phyloP scores from a whole-genome alignment of 1,140 invertebrate genomes.

The Drosophila navojoa region DNA sequence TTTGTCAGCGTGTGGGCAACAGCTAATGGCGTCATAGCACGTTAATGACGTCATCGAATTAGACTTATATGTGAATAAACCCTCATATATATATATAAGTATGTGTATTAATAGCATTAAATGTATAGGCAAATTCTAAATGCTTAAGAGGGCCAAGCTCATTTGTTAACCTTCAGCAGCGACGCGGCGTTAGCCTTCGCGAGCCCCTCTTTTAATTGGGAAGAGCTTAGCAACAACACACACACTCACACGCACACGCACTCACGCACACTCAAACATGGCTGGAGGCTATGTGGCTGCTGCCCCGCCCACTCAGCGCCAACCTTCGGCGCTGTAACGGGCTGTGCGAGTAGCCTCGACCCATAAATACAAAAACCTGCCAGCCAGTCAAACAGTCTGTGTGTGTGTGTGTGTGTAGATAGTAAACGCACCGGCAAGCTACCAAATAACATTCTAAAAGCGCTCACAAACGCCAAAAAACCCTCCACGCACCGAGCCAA shows the following conservation, averaged over 20 bases:
- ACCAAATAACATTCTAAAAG: constrained; percentile 40
- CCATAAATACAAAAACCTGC: constrained; percentile 66
- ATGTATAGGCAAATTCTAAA: constrained; percentile 35
- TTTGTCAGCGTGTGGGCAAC: constrained; percentile 2
- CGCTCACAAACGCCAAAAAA: constrained; percentile 14
- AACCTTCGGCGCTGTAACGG: constrained; percentile 64
- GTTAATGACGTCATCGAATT: constrained; percentile 41
- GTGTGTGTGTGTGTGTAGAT: constrained; percentile 24
- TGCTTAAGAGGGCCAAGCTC: constrained; percentile 32
- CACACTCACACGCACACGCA: constrained; percentile 11
- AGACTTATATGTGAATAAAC: neutral
- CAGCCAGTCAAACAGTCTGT: constrained; percentile 22
- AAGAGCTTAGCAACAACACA: constrained; percentile 4
- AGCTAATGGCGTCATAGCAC: constrained; percentile 27
- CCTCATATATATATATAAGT: neutral
- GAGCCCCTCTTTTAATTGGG: constrained; percentile 25
- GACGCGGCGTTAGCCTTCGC: constrained; percentile 11
- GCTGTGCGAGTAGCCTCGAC: constrained; percentile 66
- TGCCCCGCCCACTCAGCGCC: constrained; percentile 26
- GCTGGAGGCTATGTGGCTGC: constrained; percentile 33
- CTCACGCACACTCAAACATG: constrained; percentile 42
- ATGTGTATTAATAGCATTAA: constrained; percentile 1
- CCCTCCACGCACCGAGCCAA: constrained; percentile 10
- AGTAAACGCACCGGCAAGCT: constrained; percentile 40
- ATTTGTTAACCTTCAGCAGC: constrained; percentile 71